Evolutionary conservation across 1,140 invertebrate genomes (phyloP).

Genomic region (Manduca sexta): DNA sequence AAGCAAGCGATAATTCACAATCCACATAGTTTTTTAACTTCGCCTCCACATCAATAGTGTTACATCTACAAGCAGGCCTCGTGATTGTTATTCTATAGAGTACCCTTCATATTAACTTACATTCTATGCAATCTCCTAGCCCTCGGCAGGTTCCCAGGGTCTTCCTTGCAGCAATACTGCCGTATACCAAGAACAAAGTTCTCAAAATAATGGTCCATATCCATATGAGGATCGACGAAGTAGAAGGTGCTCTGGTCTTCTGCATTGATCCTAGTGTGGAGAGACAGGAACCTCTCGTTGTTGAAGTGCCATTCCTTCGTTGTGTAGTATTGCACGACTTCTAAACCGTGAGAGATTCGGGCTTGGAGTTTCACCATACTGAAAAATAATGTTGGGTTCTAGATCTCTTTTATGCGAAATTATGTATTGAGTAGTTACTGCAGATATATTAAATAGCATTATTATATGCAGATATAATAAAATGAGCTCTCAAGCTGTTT

Average conservation of each 20-base stretch:
- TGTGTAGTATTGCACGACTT: constrained; percentile 88
- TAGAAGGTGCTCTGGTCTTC: constrained; percentile 76
- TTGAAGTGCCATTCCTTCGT: constrained; percentile 88
- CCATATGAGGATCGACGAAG: constrained; percentile 60
- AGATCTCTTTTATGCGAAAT: no score
- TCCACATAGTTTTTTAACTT: no score
- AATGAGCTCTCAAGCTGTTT: no score
- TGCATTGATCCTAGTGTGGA: constrained; percentile 76
- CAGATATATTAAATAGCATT: no score
- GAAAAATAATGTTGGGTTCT: constrained; percentile 9
- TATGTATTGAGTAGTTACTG: no score
- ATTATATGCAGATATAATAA: no score
- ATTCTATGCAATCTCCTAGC: constrained; percentile 75
- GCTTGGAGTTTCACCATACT: constrained; percentile 80
- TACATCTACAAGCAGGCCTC: no score
- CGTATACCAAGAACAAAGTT: constrained; percentile 83
- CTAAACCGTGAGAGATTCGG: constrained; percentile 76
- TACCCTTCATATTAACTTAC: constrained; percentile 35
- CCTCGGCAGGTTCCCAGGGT: constrained; percentile 80
- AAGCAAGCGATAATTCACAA: no score
- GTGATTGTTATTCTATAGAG: no score
- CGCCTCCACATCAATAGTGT: no score
- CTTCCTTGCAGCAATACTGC: constrained; percentile 83
- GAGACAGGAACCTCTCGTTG: constrained; percentile 71
- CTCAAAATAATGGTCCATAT: constrained; percentile 80